These are phyloP conservation scores for Lytechinus pictus DNA, from an alignment of 35 echinoderm and acorn worm genomes.

Conservation along the genomic window DNA sequence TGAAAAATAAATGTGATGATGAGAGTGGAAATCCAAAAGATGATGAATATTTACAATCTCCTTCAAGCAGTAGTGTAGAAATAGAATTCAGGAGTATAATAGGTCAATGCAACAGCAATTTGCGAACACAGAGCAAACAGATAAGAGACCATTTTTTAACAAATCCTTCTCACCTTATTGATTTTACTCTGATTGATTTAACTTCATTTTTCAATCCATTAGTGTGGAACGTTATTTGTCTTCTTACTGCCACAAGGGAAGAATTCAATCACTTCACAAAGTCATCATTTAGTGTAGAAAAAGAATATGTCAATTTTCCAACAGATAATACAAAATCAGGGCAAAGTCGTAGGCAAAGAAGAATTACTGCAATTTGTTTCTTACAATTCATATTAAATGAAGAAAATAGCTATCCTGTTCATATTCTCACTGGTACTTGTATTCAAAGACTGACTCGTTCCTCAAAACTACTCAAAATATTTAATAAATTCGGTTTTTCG, in stretches of 20 bases:
- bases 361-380: neutral
- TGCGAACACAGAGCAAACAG: neutral
- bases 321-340: neutral
- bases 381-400: conserved; percentile 62
- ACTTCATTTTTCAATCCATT: neutral
- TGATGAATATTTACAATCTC: neutral
- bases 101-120: neutral
- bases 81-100: neutral
- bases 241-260: neutral
- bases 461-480: conserved; percentile 54
- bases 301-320: neutral
- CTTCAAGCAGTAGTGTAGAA: no score
- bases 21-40: no score
- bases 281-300: neutral
- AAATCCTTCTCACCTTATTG: neutral
- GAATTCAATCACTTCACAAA: conserved; percentile 24
- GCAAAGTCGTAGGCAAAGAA: neutral
- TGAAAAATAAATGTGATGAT: neutral
- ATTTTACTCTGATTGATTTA: neutral
- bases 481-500: conserved; percentile 56
- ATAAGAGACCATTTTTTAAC: neutral
- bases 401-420: conserved; percentile 61
- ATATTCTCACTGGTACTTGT: conserved; percentile 52
- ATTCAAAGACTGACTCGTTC: conserved; percentile 57
- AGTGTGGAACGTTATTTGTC: conserved; percentile 19